Conservation (phyloP, 2,888 invertebrate species). For the Tetrapedia diversipes region DNA sequence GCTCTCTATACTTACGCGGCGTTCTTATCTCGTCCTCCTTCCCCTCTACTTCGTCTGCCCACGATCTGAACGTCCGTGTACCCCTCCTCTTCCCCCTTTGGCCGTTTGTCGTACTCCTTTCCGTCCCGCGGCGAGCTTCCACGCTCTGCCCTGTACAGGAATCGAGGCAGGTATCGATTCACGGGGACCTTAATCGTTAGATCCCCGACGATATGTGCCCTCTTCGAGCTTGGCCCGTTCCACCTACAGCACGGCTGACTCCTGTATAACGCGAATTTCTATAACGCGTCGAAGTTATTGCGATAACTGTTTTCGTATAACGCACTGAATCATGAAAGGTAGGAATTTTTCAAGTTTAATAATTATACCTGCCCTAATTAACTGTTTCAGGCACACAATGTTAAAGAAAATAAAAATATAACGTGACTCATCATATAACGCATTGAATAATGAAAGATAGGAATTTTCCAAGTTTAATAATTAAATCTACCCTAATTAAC, state of each 20-base stretch:
- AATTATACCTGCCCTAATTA: no score
- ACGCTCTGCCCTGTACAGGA: constrained; percentile 37
- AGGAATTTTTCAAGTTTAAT: no score
- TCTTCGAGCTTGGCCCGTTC: constrained; percentile 17
- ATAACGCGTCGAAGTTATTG: no score
- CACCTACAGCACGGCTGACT: background rate
- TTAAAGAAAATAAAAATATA: no score
- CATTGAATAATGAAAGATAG: no score
- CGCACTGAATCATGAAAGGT: no score
- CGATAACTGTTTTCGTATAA: no score
- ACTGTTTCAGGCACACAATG: no score
- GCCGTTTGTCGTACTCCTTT: constrained; percentile 14
- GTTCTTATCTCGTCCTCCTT: constrained; percentile 64
- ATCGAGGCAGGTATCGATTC: constrained; percentile 64
- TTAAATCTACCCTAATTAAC: no score
- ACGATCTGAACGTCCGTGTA: constrained; percentile 9
- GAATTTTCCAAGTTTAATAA: no score
- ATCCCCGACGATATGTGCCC: constrained; percentile 41
- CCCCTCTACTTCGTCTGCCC: constrained; percentile 25
- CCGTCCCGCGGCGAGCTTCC: constrained; percentile 7
- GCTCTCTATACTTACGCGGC: constrained; percentile 80
- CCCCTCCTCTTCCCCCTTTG: constrained; percentile 11
- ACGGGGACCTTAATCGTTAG: constrained; percentile 53
- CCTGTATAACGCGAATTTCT: no score
- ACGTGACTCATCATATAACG: no score